phyloP scores from a whole-genome alignment of 2,113 vertebrate species.

The Panthera tigris region DNA sequence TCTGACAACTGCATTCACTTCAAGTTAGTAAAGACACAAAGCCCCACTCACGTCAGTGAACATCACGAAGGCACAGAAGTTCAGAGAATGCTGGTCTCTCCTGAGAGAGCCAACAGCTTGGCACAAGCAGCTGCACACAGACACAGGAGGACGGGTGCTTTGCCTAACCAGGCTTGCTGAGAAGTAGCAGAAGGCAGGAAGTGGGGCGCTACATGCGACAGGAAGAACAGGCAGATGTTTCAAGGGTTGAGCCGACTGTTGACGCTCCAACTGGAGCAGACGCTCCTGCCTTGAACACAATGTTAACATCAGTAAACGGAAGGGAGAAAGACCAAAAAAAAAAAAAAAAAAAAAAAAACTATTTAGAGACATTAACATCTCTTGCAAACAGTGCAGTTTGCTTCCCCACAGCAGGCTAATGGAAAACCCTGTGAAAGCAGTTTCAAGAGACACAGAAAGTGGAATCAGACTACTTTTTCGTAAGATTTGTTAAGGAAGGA shows the following conservation, averaged over 20 bases:
- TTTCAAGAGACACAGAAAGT: not conserved
- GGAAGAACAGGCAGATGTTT: not conserved
- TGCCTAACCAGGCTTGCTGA: not conserved
- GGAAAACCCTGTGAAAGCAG: not conserved
- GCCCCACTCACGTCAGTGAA: not conserved
- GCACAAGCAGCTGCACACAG: not conserved
- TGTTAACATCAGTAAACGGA: not conserved
- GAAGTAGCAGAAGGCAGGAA: constrained; percentile 21
- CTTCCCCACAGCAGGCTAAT: not conserved
- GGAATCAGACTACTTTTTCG: not conserved
- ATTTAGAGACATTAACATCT: not conserved
- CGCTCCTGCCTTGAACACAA: not conserved
- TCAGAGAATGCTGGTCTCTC: not conserved
- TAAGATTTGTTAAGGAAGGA: constrained; percentile 17
- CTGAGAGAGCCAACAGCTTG: not conserved
- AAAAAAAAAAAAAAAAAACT: no score
- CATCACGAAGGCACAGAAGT: not conserved
- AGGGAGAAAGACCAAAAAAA: not conserved
- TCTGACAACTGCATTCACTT: not conserved
- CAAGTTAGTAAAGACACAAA: not conserved
- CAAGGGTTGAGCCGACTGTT: not conserved
- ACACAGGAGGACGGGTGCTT: not conserved
- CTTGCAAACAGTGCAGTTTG: not conserved
- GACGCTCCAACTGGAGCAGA: not conserved
- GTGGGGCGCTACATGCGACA: not conserved